Percentiles rank a stretch among this genome's conserved stretches.
Evolutionary conservation across 2,888 invertebrate genomes (phyloP).

Genomic region (Acanthoscelides obtectus): DNA sequence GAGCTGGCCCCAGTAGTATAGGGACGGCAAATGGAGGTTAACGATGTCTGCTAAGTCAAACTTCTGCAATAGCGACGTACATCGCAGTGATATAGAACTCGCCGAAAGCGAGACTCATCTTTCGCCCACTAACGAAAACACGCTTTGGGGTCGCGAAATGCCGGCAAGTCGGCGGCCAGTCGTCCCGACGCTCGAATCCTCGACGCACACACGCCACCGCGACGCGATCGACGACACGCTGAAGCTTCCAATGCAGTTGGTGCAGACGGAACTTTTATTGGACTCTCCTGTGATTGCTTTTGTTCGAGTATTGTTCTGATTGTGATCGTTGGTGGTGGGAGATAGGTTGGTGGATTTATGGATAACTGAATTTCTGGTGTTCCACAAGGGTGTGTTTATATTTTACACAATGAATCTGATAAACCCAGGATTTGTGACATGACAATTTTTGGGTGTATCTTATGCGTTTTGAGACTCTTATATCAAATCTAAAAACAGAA

Average conservation of each 20-base stretch:
- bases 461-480: no score
- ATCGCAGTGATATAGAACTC: not conserved
- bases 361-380: no score
- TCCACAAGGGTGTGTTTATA: no score
- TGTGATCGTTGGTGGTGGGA: not conserved
- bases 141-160: not conserved
- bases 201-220: not conserved
- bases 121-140: not conserved
- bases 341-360: not conserved
- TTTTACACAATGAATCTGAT: no score
- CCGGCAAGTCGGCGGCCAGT: constrained; percentile 13
- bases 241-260: not conserved
- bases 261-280: not conserved
- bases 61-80: not conserved
- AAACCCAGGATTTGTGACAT: no score
- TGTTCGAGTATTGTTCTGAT: not conserved
- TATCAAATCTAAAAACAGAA: no score
- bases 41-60: not conserved
- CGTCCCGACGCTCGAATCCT: constrained; percentile 13
- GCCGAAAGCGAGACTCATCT: not conserved
- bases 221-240: not conserved
- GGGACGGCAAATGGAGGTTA: not conserved
- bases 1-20: no score
- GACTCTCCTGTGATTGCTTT: not conserved
- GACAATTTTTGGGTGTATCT: no score